These are phyloP conservation scores for Hylaeus anthracinus DNA, from an alignment of 1,140 invertebrate species.

Conservation along the genomic window DNA sequence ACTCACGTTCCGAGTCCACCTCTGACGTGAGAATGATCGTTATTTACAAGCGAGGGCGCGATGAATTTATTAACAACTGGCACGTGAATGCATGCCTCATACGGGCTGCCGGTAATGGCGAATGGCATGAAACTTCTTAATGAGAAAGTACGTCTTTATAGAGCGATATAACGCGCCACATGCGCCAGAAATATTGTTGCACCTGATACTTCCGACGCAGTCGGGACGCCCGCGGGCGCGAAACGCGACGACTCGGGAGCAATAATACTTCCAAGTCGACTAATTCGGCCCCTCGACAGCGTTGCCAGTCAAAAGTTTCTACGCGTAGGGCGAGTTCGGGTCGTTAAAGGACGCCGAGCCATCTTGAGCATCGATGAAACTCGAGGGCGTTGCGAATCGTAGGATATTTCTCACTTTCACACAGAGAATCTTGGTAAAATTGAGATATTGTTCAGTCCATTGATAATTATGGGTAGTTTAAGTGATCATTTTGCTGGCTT, in stretches of 20 bases:
- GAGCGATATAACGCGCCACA: slow-evolving; percentile 55
- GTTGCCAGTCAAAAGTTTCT: slow-evolving; percentile 30
- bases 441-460: too few species aligned
- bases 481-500: too few species aligned
- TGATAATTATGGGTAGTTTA: too few species aligned
- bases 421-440: too few species aligned
- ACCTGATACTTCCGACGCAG: slow-evolving; percentile 53
- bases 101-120: slow-evolving; percentile 47
- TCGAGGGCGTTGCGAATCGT: not conserved
- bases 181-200: slow-evolving; percentile 60
- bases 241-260: slow-evolving; percentile 1
- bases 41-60: slow-evolving; percentile 42
- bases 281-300: slow-evolving; percentile 19
- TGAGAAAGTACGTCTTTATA: slow-evolving; percentile 67
- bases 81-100: slow-evolving; percentile 45
- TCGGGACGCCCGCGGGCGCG: slow-evolving; percentile 22
- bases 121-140: slow-evolving; percentile 64
- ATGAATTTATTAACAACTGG: slow-evolving; percentile 59
- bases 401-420: not conserved
- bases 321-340: not conserved
- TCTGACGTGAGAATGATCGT: slow-evolving; percentile 34
- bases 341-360: not conserved
- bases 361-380: not conserved
- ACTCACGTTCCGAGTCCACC: too few species aligned
- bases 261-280: slow-evolving; percentile 45